Evolutionary conservation across 2,888 invertebrate species (phyloP), one percentile per base, ranked within the genome.

Genomic region (Rhopalosiphum nymphaeae): DNA sequence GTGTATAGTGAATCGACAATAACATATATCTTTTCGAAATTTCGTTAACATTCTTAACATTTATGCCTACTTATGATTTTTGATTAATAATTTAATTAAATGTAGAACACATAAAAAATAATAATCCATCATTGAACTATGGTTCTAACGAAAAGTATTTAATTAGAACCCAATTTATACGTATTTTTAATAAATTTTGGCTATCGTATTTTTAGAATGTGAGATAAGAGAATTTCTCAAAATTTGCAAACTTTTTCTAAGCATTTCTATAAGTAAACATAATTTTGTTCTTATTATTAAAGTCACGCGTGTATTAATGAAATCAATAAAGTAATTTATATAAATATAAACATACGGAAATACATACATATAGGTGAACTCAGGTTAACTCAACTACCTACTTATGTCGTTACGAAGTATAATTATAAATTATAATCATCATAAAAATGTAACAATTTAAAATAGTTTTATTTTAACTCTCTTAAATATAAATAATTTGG

Each of bases 341-440:
- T 53, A 88, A 88, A 53, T 53, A 88, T 25, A 36, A 25, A 3
- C 53, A 53, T 53, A 1, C 4, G 25, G 29, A 53, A 36, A 53
- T 53, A 53, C 21, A 53, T 21, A 53, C 53, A 88, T 36, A 36
- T 36, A 36, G 36, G 11, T n/a, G n/a, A 53, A 53, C 87, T 53
- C 42, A 21, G 49, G 25, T 87, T 36, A n/a, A 87, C 21, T 49
- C 49, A 78, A 36, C 78, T 36, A 21, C 36, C n/a, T 53, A 88
- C 9, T 88, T 53, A 88, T 53, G 36, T 87, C 49, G 25, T 53
- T 78, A 78, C 21, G 9, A 25, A 53, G 53, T 25, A 88, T 88
- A 87, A n/a, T 87, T 49, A 49, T 88, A 88, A 87, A n/a, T 87
- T 49, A 49, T 88, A 88, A n/a, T 36, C 36, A 25, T 88, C 53